phyloP scores from a whole-genome alignment of 2,888 invertebrate genomes.

The Mythimna pallens region DNA sequence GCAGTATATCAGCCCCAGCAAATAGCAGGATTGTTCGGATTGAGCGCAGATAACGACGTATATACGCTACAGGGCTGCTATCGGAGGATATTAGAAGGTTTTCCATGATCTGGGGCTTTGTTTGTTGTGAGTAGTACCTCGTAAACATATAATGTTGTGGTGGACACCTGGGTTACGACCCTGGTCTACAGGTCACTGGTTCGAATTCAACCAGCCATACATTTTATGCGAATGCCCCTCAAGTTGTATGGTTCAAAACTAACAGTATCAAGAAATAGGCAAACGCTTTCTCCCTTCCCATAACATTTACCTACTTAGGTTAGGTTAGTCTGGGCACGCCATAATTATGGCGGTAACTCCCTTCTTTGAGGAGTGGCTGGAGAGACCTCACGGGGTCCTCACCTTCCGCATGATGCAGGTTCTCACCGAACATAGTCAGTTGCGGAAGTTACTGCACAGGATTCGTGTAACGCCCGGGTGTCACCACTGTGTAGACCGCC shows the following conservation, averaged over 20 bases:
- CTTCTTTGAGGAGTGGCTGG: too few species aligned
- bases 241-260: not conserved
- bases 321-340: too few species aligned
- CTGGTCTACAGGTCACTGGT: not conserved
- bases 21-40: slow-evolving; percentile 52
- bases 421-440: too few species aligned
- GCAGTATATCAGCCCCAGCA: slow-evolving; percentile 71
- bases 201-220: not conserved
- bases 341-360: too few species aligned
- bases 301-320: too few species aligned
- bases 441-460: too few species aligned
- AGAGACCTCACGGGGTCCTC: too few species aligned
- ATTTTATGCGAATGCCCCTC: not conserved
- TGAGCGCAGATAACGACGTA: slow-evolving; percentile 50
- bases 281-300: too few species aligned
- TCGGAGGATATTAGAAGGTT: slow-evolving; percentile 34
- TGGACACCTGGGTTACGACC: not conserved
- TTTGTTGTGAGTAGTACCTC: slow-evolving; percentile 34
- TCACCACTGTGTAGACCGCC: too few species aligned
- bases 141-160: slow-evolving; percentile 14
- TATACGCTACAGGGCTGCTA: slow-evolving; percentile 27
- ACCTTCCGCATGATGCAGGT: too few species aligned
- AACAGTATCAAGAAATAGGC: not conserved
- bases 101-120: slow-evolving; percentile 27
- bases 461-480: too few species aligned